Conservation (phyloP, 2,888 invertebrate species). For the Ceraclea dissimilis region DNA sequence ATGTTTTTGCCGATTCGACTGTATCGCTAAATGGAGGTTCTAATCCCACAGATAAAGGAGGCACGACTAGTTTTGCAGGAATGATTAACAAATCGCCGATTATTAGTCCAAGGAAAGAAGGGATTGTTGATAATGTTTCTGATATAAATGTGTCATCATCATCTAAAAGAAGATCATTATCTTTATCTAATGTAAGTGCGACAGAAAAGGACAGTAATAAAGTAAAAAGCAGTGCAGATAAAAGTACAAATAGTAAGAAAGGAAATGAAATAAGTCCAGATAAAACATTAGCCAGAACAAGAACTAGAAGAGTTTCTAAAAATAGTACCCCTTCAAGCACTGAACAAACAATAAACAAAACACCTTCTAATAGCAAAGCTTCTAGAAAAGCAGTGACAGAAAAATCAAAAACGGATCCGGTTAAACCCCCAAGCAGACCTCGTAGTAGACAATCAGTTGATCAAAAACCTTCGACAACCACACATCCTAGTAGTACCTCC, state of each 20-base stretch:
- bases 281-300: background rate
- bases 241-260: background rate
- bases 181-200: constrained; percentile 28
- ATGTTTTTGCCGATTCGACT: constrained; percentile 4
- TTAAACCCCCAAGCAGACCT: background rate
- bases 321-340: background rate
- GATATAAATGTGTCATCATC: background rate
- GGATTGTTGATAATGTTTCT: background rate
- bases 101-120: constrained; percentile 5
- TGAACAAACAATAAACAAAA: background rate
- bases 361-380: background rate
- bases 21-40: background rate
- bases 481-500: background rate
- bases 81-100: background rate
- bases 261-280: background rate
- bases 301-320: background rate
- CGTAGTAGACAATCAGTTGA: background rate
- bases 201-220: constrained; percentile 31
- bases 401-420: background rate
- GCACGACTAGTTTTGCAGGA: background rate
- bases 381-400: background rate
- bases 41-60: background rate
- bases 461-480: background rate
- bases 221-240: constrained; percentile 29
- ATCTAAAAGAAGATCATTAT: constrained; percentile 6